A percentile compares a stretch with the other conserved stretches of the same genome.
Conservation (phyloP, 2,888 invertebrate genomes). For the Octonoba sinensis region DNA sequence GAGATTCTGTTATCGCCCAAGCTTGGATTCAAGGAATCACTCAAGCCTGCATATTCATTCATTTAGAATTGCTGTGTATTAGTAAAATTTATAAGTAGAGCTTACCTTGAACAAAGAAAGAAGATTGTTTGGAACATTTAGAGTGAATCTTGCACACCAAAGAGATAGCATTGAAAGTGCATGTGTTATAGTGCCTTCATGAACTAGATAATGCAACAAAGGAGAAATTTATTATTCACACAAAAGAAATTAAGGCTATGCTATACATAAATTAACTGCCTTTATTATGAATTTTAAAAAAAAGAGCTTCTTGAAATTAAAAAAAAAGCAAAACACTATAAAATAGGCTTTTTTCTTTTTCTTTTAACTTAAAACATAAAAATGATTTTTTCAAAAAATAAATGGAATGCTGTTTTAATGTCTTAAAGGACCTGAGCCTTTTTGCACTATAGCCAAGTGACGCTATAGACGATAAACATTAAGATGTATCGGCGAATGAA, state of each 20-base stretch:
- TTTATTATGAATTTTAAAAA: no score
- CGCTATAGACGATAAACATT: no score
- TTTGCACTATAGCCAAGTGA: no score
- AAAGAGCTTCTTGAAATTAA: background rate
- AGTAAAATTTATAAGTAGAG: background rate
- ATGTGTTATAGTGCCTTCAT: constrained; percentile 88
- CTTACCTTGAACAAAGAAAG: constrained; percentile 75
- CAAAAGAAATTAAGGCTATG: background rate
- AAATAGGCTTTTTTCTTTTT: background rate
- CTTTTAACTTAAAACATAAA: background rate
- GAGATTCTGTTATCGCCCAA: no score
- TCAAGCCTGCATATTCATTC: no score
- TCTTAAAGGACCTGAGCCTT: no score
- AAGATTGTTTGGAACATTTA: constrained; percentile 78
- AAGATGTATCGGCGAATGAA: no score
- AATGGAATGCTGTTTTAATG: no score
- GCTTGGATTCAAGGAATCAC: no score
- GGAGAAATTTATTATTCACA: background rate
- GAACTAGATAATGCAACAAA: constrained; percentile 74
- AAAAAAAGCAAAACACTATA: background rate
- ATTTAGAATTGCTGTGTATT: background rate
- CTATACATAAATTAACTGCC: no score
- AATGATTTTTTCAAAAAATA: no score
- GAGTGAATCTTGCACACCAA: constrained; percentile 81
- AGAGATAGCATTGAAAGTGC: constrained; percentile 84